phyloP scores from a whole-genome alignment of 2,797 vertebrate species.

The Spinibarbus caldwelli region DNA sequence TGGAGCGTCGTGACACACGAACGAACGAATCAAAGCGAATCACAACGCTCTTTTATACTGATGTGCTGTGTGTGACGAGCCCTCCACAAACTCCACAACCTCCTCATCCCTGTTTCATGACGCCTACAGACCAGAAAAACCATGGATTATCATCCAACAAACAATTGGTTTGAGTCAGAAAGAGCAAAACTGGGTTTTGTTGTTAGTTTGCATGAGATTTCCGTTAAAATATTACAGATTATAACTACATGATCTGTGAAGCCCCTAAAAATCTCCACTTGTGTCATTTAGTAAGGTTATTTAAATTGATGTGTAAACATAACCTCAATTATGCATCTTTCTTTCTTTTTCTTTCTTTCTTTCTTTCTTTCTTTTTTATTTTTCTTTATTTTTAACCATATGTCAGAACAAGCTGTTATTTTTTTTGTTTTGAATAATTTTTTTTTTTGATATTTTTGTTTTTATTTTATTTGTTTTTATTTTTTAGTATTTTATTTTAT shows the following conservation, averaged over 20 bases:
- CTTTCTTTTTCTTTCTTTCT: too few relatives aligned
- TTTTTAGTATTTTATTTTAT: neutral
- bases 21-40: constrained; percentile 58
- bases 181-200: too few relatives aligned
- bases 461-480: neutral
- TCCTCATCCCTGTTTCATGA: constrained; percentile 66
- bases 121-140: constrained; percentile 59
- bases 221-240: neutral
- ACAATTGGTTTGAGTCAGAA: neutral
- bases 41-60: constrained; percentile 72
- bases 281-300: neutral
- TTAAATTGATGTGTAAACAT: neutral
- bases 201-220: neutral
- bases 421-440: too few relatives aligned
- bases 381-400: too few relatives aligned
- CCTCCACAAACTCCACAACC: constrained; percentile 75
- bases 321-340: neutral
- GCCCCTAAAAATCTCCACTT: neutral
- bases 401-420: too few relatives aligned
- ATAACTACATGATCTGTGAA: neutral
- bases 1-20: constrained; percentile 55
- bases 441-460: too few relatives aligned
- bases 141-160: constrained; percentile 55
- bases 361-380: too few relatives aligned
- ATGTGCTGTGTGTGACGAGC: constrained; percentile 72